Conservation (phyloP, 2,888 invertebrate genomes). For the Drosophila fulvimacula region DNA sequence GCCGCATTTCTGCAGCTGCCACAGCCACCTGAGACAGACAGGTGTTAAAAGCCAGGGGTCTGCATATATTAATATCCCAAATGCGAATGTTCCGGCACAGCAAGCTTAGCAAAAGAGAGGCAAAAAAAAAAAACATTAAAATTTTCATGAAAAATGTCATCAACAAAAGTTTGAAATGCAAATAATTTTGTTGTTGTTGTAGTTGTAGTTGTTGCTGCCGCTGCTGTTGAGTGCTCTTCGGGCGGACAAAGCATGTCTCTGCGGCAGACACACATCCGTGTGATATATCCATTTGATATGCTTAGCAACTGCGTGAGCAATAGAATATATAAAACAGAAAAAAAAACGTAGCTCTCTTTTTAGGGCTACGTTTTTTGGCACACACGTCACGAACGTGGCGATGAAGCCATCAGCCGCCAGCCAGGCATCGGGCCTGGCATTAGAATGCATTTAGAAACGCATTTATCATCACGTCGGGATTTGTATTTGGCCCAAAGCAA, state of each 20-base stretch:
- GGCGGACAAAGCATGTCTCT: conserved; percentile 65
- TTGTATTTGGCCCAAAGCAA: conserved; percentile 36
- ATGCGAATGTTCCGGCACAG: conserved; percentile 57
- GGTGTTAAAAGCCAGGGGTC: conserved; percentile 74
- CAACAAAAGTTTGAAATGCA: conserved; percentile 80
- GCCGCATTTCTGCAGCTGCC: conserved; percentile 5
- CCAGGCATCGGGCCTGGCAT: conserved; percentile 36
- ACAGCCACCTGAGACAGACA: conserved; percentile 27
- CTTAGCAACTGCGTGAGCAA: conserved; percentile 28
- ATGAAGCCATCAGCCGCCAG: conserved; percentile 20
- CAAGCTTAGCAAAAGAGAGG: conserved; percentile 37
- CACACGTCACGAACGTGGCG: conserved; percentile 48
- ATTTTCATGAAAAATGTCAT: conserved; percentile 82
- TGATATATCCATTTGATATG: conserved; percentile 64
- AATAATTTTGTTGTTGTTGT: conserved; percentile 58
- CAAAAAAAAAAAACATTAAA: conserved; percentile 69
- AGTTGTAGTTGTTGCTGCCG: conserved; percentile 36
- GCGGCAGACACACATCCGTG: conserved; percentile 44
- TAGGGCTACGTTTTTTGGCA: conserved; percentile 53
- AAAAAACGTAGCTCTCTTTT: conserved; percentile 58
- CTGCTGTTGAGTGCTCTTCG: conserved; percentile 65
- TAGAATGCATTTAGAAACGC: conserved; percentile 80
- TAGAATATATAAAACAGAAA: conserved; percentile 36
- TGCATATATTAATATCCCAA: conserved; percentile 79
- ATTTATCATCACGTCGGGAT: conserved; percentile 70